These are phyloP conservation scores for Oscheius sp. DNA, from an alignment of 2,888 invertebrate genomes.

Conservation along the genomic window DNA sequence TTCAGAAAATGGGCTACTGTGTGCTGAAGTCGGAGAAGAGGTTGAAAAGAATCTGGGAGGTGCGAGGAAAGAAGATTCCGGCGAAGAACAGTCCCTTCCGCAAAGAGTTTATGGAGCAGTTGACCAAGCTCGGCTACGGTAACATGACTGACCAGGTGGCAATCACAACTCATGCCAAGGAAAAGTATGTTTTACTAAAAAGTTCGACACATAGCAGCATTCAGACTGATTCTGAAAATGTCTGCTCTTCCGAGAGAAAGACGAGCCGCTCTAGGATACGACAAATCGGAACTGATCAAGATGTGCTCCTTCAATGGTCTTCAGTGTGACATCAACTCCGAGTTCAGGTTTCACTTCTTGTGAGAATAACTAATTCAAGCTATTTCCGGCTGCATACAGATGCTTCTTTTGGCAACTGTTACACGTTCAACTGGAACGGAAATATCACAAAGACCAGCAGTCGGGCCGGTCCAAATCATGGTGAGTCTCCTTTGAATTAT, in stretches of 20 bases:
- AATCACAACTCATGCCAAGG: slow-evolving; percentile 71
- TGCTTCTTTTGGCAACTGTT: slow-evolving; percentile 72
- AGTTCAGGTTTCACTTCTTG: slow-evolving; percentile 47
- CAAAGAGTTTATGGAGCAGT: slow-evolving; percentile 67
- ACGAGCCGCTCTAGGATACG: slow-evolving; percentile 56
- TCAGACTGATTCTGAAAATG: slow-evolving; percentile 69
- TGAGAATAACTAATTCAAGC: background rate
- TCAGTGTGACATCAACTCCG: slow-evolving; percentile 69
- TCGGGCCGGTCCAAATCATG: slow-evolving; percentile 71
- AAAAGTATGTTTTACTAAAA: slow-evolving; percentile 60
- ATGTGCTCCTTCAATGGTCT: slow-evolving; percentile 72
- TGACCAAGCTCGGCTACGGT: slow-evolving; percentile 68
- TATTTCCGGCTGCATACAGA: slow-evolving; percentile 66
- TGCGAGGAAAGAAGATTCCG: slow-evolving; percentile 62
- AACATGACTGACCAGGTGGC: slow-evolving; percentile 72
- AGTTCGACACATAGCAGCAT: background rate
- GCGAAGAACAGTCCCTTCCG: slow-evolving; percentile 60
- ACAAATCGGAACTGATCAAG: slow-evolving; percentile 53
- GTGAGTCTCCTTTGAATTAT: slow-evolving; percentile 39
- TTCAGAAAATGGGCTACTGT: slow-evolving; percentile 64
- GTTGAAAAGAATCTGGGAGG: slow-evolving; percentile 70
- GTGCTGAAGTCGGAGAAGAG: slow-evolving; percentile 62
- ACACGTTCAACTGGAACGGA: slow-evolving; percentile 67
- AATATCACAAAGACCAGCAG: slow-evolving; percentile 54
- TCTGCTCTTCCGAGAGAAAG: slow-evolving; percentile 58